Conservation (phyloP, 2,888 invertebrate species). For the Penaeus monodon region DNA sequence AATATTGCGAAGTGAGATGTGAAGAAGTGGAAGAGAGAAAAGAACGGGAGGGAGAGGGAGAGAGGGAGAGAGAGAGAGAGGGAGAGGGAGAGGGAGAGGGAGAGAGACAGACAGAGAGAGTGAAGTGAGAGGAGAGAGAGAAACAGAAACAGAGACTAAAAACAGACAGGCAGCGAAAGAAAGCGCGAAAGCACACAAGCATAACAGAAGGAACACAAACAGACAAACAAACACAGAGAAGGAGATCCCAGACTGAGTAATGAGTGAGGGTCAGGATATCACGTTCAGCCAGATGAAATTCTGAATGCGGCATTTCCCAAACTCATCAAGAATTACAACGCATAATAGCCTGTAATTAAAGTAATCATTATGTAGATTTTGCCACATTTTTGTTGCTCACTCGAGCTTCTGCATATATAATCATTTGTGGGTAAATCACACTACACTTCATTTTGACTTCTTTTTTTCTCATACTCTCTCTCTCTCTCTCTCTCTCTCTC, state of each 20-base stretch:
- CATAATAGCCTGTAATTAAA: too few species aligned
- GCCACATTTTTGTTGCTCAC: too few species aligned
- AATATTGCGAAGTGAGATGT: too few species aligned
- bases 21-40: too few species aligned
- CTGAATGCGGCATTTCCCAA: too few species aligned
- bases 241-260: neutral
- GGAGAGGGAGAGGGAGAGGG: neutral
- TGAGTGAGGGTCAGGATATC: neutral
- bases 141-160: too few species aligned
- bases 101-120: neutral
- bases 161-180: neutral
- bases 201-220: neutral
- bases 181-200: neutral
- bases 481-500: conserved; percentile 20
- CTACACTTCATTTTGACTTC: neutral
- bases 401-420: neutral
- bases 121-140: neutral
- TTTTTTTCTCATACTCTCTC: neutral
- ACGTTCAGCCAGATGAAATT: neutral
- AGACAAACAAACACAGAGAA: neutral
- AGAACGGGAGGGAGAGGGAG: too few species aligned
- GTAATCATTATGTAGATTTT: too few species aligned
- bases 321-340: too few species aligned
- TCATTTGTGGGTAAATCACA: neutral
- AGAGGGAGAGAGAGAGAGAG: too few species aligned